phyloP scores from a whole-genome alignment of 1,140 invertebrate genomes.

The Nomia melanderi region DNA sequence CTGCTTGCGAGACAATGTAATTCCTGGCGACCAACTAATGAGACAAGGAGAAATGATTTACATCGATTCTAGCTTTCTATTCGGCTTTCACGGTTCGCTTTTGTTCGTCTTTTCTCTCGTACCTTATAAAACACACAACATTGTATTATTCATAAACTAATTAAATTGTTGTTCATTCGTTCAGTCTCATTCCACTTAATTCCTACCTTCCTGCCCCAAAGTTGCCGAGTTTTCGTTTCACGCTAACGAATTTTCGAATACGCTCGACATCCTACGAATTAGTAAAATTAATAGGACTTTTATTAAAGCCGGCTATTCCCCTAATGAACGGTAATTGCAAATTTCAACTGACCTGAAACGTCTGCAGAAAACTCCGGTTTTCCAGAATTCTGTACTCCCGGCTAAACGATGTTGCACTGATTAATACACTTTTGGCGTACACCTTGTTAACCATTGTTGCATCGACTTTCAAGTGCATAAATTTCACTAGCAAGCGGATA shows the following conservation, averaged over 20 bases:
- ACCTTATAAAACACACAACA: neutral
- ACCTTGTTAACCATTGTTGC: too few species aligned
- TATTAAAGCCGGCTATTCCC: too few species aligned
- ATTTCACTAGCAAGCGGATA: constrained; percentile 4
- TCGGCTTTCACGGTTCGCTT: constrained; percentile 17
- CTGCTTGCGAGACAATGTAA: neutral
- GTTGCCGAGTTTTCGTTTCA: neutral
- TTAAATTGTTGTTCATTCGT: constrained; percentile 14
- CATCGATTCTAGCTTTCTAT: constrained; percentile 9
- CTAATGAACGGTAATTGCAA: neutral
- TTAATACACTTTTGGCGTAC: neutral
- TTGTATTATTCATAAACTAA: constrained; percentile 28
- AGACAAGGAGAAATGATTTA: neutral
- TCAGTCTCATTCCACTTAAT: constrained; percentile 23
- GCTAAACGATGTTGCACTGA: neutral
- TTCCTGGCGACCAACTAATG: neutral
- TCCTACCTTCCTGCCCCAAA: neutral
- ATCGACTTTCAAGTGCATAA: neutral
- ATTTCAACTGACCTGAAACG: neutral
- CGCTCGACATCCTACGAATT: too few species aligned
- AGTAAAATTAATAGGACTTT: neutral
- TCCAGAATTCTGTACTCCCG: neutral
- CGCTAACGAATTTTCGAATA: constrained; percentile 16
- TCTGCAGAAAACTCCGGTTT: too few species aligned
- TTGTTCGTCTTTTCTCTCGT: neutral